Percentiles rank a stretch among this genome's conserved stretches.
phyloP scores from a whole-genome alignment of 2,113 vertebrate species.

The Hyaena hyaena region DNA sequence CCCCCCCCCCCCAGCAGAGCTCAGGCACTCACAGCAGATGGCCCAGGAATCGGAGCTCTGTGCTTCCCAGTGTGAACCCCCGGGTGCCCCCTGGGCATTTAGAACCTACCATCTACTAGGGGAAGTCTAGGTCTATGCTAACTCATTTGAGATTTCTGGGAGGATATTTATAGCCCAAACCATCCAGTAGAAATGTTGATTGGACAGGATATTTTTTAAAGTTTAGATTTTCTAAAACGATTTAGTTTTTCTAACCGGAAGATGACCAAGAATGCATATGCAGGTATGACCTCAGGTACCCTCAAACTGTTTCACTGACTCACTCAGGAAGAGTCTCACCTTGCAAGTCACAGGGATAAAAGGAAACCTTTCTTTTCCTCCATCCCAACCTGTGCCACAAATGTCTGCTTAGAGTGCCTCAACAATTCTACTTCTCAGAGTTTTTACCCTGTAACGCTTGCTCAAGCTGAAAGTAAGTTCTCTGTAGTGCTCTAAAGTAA shows the following conservation, averaged over 20 bases:
- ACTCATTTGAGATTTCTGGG: not conserved
- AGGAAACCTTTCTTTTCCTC: not conserved
- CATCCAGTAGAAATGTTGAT: slow-evolving; percentile 7
- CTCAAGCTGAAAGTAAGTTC: not conserved
- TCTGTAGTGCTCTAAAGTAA: not conserved
- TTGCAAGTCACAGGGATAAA: not conserved
- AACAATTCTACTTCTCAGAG: not conserved
- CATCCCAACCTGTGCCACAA: not conserved
- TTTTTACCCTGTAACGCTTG: not conserved
- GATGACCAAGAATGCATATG: not conserved
- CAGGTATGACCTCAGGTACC: not conserved
- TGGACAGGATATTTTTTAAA: not conserved
- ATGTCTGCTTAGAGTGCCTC: not conserved
- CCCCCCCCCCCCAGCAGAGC: no score
- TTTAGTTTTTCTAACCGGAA: not conserved
- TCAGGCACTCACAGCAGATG: not conserved
- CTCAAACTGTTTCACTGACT: not conserved
- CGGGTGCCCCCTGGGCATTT: not conserved
- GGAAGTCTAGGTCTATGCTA: not conserved
- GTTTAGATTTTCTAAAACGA: not conserved
- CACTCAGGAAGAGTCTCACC: not conserved
- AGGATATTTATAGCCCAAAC: slow-evolving; percentile 16
- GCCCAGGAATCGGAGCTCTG: not conserved
- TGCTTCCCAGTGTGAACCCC: not conserved
- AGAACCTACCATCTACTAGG: not conserved